Evolutionary conservation across 2,797 vertebrate species (phyloP).

Genomic region (Champsocephalus gunnari): DNA sequence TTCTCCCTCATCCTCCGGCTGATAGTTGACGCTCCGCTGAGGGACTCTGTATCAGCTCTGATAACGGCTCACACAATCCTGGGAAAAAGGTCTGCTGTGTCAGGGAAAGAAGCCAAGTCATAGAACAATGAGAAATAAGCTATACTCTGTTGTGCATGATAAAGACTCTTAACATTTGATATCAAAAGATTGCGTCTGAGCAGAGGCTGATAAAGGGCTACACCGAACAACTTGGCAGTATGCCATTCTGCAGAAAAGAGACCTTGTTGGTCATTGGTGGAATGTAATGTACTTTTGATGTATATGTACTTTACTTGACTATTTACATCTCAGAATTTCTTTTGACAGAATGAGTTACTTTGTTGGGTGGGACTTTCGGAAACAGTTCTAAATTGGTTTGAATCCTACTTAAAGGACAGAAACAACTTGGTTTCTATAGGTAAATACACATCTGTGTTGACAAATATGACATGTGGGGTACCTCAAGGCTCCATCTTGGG

Average conservation of each 20-base stretch:
- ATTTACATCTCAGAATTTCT: too few relatives aligned
- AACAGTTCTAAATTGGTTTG: too few relatives aligned
- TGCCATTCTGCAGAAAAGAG: conserved; percentile 7
- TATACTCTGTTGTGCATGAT: neutral
- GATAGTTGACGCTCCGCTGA: conserved; percentile 15
- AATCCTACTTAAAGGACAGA: too few relatives aligned
- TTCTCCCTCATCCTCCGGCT: conserved; percentile 3
- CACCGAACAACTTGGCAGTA: neutral
- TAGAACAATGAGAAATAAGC: conserved; percentile 27
- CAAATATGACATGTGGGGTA: too few relatives aligned
- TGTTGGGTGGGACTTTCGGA: too few relatives aligned
- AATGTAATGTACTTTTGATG: too few relatives aligned
- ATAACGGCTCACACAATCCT: conserved; percentile 37
- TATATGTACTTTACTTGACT: too few relatives aligned
- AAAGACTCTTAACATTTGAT: neutral
- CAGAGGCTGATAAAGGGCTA: neutral
- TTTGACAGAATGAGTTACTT: too few relatives aligned
- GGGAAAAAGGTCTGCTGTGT: conserved; percentile 18
- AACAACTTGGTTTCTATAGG: too few relatives aligned
- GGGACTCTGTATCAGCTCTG: conserved; percentile 30
- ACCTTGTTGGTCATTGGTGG: neutral
- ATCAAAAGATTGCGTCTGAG: neutral
- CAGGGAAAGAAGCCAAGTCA: conserved; percentile 6
- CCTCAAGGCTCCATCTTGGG: too few relatives aligned
- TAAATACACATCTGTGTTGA: too few relatives aligned